These are phyloP conservation scores for Trichopria drosophilae DNA, from an alignment of 2,888 invertebrate species.

Conservation along the genomic window DNA sequence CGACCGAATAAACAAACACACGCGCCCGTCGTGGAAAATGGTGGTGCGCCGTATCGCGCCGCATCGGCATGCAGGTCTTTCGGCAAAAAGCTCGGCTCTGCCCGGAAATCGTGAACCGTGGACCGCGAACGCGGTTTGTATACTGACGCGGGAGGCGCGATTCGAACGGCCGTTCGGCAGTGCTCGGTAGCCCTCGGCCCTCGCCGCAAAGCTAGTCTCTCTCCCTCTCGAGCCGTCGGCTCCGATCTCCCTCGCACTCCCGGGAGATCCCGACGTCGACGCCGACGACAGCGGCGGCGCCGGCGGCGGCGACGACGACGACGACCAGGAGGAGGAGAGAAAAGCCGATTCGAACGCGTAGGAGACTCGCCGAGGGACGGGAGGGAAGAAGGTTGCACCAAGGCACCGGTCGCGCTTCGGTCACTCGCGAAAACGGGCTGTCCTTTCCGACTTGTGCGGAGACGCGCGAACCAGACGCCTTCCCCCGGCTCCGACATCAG, in stretches of 20 bases:
- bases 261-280: too few species aligned
- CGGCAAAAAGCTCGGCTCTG: conserved; percentile 41
- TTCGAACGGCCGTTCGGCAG: conserved; percentile 56
- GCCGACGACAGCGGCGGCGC: too few species aligned
- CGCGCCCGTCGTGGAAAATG: conserved; percentile 28
- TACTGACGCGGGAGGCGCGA: conserved; percentile 58
- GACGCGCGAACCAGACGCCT: too few species aligned
- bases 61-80: conserved; percentile 27
- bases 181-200: conserved; percentile 48
- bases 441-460: too few species aligned
- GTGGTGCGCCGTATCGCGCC: not conserved
- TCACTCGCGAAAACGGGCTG: too few species aligned
- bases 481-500: too few species aligned
- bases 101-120: conserved; percentile 57
- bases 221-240: not conserved
- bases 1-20: conserved; percentile 33
- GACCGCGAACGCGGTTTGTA: conserved; percentile 58
- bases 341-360: conserved; percentile 11
- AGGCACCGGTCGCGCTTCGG: conserved; percentile 14
- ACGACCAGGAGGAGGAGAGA: conserved; percentile 28
- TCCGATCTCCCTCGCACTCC: too few species aligned
- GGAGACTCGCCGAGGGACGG: conserved; percentile 27
- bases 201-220: conserved; percentile 27
- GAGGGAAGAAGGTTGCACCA: conserved; percentile 20
- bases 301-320: conserved; percentile 2